phyloP scores from a whole-genome alignment of 2,888 invertebrate species.

The Phaedon cochleariae region DNA sequence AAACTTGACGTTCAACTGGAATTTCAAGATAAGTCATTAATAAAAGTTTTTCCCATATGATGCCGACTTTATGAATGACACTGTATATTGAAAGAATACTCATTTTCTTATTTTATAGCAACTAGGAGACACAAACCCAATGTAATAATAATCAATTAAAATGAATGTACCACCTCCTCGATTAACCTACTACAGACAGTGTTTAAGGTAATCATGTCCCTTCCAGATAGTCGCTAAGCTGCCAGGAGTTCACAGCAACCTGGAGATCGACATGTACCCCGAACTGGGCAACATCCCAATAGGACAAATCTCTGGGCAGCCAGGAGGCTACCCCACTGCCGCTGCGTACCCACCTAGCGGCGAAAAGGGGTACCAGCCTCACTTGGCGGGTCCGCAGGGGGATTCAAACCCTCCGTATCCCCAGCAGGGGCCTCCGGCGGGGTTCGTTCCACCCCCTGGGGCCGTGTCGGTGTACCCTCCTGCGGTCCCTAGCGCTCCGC shows the following conservation, averaged over 20 bases:
- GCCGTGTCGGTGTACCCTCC: slow-evolving; percentile 30
- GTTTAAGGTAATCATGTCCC: background rate
- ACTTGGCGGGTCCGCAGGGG: too few relatives aligned
- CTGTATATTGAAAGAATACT: too few relatives aligned
- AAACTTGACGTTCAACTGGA: too few relatives aligned
- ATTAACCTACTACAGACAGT: too few relatives aligned
- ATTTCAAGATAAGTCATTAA: too few relatives aligned
- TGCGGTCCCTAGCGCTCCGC: slow-evolving; percentile 16
- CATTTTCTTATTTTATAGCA: too few relatives aligned
- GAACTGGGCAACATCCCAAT: slow-evolving; percentile 47
- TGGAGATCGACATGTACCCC: slow-evolving; percentile 41
- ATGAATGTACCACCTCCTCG: too few relatives aligned
- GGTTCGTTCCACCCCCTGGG: slow-evolving; percentile 17
- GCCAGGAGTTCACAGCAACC: slow-evolving; percentile 41
- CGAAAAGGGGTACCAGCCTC: slow-evolving; percentile 11
- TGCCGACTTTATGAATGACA: too few relatives aligned
- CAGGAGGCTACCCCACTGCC: slow-evolving; percentile 8
- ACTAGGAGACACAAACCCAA: too few relatives aligned
- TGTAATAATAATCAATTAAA: too few relatives aligned
- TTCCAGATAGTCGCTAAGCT: slow-evolving; percentile 42
- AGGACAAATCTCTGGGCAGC: slow-evolving; percentile 25
- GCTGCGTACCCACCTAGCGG: background rate
- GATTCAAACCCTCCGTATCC: slow-evolving; percentile 14
- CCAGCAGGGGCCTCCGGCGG: slow-evolving; percentile 5
- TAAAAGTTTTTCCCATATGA: too few relatives aligned